Evolutionary conservation across 2,888 invertebrate species (phyloP), one percentile per base, ranked within the genome.

Genomic region (Drosophila mettleri): DNA sequence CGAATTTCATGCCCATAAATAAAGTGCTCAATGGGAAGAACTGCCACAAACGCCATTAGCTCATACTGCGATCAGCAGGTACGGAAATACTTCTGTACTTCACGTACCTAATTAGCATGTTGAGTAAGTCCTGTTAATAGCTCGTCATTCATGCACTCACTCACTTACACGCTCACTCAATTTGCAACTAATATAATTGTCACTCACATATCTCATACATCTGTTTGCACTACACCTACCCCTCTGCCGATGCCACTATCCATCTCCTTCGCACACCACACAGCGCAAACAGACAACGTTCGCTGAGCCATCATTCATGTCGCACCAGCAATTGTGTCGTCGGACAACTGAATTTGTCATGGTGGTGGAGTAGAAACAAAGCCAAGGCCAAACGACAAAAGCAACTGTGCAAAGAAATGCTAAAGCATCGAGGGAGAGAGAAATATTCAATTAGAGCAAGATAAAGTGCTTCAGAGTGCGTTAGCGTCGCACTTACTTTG

Each of bases 331-430:
- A 84, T 88, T 86, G 83, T 69, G 64, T 63, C 75, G 72, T 78
- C 81, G 86, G 85, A 86, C 85, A 84, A 84, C 64, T 78, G 82
- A 84, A 84, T 84, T 86, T 86, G 87, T 84, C 88, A 86, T 85
- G 67, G 57, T 66, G 74, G 64, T 65, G 67, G 72, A 62, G 72
- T 62, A 72, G 86, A 82, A 85, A 82, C 85, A 85, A 87, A 75
- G 70, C 74, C 80, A 83, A 74, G 80, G 86, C 69, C 74, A 75
- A 70, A 54, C 54, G 66, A 24, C 48, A 31, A n/a, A n/a, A n/a
- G n/a, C n/a, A n/a, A 71, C 55, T 69, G 79, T 64, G 66, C 45
- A 45, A 38, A 34, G 33, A 41, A 49, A 53, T 24, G 33, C 31
- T 16, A 24, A 12, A 62, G 41, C 62, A 73, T 61, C 53, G 54